Base-by-base conservation (phyloP, 2,113 vertebrate species). In the Sander lucioperca region DNA sequence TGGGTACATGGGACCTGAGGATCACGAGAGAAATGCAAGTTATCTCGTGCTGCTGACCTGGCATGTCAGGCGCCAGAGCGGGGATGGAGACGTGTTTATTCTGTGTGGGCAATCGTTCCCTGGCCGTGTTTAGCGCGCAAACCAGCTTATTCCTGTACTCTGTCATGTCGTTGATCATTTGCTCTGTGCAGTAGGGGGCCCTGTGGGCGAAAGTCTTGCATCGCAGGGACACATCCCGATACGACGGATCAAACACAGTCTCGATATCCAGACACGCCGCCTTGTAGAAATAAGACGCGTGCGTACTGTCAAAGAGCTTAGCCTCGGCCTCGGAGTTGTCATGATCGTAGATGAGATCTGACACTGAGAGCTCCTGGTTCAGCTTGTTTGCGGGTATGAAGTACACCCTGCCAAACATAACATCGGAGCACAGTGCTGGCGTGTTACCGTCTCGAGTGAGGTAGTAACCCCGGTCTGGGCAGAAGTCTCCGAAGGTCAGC, bases 401-500 rank as follows among this genome's bases (percentile, higher is more conserved):
- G 25, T 76, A 82, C 23, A 75, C 4, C 15, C 80, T 13, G 1
- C 72, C 80, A 1, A 75, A 82, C 80, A 76, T 82, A 2, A 76
- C 48, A 1, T 56, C 71, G 0, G 4, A 61, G n/a, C 72, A 82
- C 4, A 82, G 16, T 1, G 80, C 80, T 0, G 80, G 73, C 1
- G 80, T 82, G 50, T 76, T 82, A 0, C 80, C 58, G 0, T 81
- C 70, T 2, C 62, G 25, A 6, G 65, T 14, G 0, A 57, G 0
- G 25, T 82, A 82, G 57, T 56, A 72, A 6, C 78, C 61, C 0
- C 0, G 19, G 23, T 73, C 57, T 1, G 51, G 48, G 3, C 72
- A 82, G 1, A 82, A 75, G 3, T 82, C 71, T 2, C 79, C 71
- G 0, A 82, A 82, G 0, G 80, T 76, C 27, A 82, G 65, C 3